These are phyloP conservation scores for Oscheius onirici DNA, from an alignment of 2,888 invertebrate species.

Conservation along the genomic window DNA sequence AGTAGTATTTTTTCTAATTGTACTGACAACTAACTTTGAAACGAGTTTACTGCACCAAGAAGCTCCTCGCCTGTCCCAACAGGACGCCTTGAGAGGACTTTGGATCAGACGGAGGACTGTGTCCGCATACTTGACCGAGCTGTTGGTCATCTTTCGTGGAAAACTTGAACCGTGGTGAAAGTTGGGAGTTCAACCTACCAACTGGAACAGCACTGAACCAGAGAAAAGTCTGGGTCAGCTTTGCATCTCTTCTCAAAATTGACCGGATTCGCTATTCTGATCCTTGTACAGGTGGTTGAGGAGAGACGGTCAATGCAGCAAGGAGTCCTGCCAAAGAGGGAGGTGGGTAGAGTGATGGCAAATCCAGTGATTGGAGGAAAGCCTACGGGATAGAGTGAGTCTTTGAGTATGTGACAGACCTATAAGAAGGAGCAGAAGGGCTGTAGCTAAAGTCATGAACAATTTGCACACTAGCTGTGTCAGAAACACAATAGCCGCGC, in stretches of 20 bases:
- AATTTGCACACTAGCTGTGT: slow-evolving; percentile 21
- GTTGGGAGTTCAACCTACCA: slow-evolving; percentile 45
- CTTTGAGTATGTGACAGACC: neutral
- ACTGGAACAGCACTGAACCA: slow-evolving; percentile 66
- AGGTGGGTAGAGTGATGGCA: slow-evolving; percentile 1
- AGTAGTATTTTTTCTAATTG: no score
- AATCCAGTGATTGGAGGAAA: neutral
- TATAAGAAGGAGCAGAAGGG: neutral
- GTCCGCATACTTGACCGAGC: slow-evolving; percentile 34
- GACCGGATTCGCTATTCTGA: slow-evolving; percentile 43
- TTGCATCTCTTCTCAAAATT: slow-evolving; percentile 58
- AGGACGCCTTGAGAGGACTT: slow-evolving; percentile 46
- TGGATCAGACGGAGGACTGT: slow-evolving; percentile 41
- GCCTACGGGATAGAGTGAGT: neutral
- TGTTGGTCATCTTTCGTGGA: slow-evolving; percentile 35
- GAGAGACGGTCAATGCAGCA: slow-evolving; percentile 67
- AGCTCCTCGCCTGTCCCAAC: slow-evolving; percentile 47
- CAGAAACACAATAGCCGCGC: slow-evolving; percentile 32
- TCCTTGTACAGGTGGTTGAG: slow-evolving; percentile 58
- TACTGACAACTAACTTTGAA: slow-evolving; percentile 39
- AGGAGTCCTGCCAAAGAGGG: slow-evolving; percentile 61
- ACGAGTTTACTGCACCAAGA: slow-evolving; percentile 47
- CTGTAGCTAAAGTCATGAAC: slow-evolving; percentile 11
- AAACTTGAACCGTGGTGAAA: slow-evolving; percentile 38
- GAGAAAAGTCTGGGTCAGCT: slow-evolving; percentile 64